phyloP scores from a whole-genome alignment of 2,113 vertebrate genomes.

The Thunnus thynnus region DNA sequence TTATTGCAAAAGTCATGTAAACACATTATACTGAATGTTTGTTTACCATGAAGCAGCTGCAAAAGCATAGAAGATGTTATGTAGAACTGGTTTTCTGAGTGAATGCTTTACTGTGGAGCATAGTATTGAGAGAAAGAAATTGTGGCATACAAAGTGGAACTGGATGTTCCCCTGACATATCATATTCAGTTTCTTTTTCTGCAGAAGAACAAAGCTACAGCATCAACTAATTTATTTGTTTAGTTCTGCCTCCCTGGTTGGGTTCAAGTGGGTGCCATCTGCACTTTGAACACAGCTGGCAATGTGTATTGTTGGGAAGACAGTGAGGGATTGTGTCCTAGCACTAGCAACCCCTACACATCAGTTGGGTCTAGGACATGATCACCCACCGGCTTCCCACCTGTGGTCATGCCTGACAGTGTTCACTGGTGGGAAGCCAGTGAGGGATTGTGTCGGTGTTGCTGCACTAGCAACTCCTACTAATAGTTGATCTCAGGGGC shows the following conservation, averaged over 20 bases:
- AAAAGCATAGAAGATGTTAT: slow-evolving; percentile 1
- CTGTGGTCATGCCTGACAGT: too few species aligned
- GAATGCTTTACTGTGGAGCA: not conserved
- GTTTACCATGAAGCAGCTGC: not conserved
- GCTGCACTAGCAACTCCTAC: not conserved
- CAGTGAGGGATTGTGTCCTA: not conserved
- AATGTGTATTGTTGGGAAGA: not conserved
- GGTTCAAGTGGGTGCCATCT: not conserved
- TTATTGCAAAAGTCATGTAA: not conserved
- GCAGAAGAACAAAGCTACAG: not conserved
- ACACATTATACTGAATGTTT: not conserved
- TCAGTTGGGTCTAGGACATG: too few species aligned
- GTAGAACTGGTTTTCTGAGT: not conserved
- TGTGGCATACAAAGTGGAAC: not conserved
- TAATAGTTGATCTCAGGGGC: not conserved
- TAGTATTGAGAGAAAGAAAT: not conserved
- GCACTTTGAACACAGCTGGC: not conserved
- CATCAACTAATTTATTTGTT: not conserved
- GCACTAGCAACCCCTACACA: not conserved
- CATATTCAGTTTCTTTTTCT: not conserved
- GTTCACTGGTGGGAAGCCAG: not conserved
- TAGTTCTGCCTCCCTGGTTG: too few species aligned
- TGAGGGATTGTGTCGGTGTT: not conserved
- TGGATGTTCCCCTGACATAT: not conserved
- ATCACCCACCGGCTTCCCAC: too few species aligned